phyloP scores from a whole-genome alignment of 2,888 invertebrate species.

The Agrotis segetum region DNA sequence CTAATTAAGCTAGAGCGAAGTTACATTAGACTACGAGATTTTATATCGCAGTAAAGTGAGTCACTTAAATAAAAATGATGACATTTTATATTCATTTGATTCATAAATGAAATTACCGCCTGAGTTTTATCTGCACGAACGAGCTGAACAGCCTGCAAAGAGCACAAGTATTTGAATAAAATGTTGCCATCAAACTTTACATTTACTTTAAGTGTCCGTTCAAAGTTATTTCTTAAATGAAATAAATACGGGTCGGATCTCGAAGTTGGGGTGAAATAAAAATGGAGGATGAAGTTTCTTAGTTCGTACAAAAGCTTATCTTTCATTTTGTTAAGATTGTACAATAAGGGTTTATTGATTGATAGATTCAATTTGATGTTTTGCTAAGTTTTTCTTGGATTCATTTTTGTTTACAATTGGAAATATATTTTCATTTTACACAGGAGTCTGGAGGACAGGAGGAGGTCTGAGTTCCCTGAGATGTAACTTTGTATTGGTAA shows the following conservation, averaged over 20 bases:
- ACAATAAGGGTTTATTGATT: slow-evolving; percentile 34
- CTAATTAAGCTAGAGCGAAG: neutral
- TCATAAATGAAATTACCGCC: slow-evolving; percentile 23
- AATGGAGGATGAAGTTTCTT: slow-evolving; percentile 33
- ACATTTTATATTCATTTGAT: slow-evolving; percentile 13
- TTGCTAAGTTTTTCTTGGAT: neutral
- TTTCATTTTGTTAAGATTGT: slow-evolving; percentile 38
- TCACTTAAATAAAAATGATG: neutral
- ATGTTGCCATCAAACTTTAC: slow-evolving; percentile 56
- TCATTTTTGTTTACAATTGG: slow-evolving; percentile 3
- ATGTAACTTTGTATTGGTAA: neutral
- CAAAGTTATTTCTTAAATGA: slow-evolving; percentile 60
- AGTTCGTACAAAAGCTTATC: slow-evolving; percentile 23
- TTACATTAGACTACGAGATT: neutral
- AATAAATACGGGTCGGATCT: slow-evolving; percentile 55
- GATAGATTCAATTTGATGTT: slow-evolving; percentile 26
- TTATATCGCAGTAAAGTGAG: neutral
- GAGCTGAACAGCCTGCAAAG: slow-evolving; percentile 32
- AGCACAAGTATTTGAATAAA: slow-evolving; percentile 45
- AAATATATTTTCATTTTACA: neutral
- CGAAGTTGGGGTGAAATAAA: slow-evolving; percentile 45
- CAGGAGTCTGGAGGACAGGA: too few species aligned
- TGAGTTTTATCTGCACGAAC: slow-evolving; percentile 23
- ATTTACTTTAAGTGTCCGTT: slow-evolving; percentile 56
- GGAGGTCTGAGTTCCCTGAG: neutral